Evolutionary conservation across 2,113 vertebrate species (phyloP), one percentile per base, ranked within the genome.

Genomic region (Rhinopomastus cyanomelas): DNA sequence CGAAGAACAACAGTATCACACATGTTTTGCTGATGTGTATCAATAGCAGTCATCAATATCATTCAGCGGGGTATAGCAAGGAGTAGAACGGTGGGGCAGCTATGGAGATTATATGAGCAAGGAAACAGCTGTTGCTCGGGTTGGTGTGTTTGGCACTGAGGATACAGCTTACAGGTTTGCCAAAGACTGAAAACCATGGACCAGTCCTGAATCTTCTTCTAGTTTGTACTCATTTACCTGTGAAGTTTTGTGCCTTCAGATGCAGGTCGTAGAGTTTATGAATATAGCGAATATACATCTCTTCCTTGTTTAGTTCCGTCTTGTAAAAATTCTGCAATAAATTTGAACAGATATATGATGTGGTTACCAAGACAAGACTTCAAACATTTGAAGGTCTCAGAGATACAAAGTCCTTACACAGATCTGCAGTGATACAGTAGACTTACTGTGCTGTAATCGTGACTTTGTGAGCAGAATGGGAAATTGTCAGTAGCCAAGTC

Each of bases 241-340:
- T 99, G 96, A 98, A 99, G 96, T 99, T 99, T 88, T 99, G 99
- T 32, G 99, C 99, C 98, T 99, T 99, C 94, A 99, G 93, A 90
- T 99, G 99, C 65, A 99, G 97, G 88, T 99, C 99, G 72, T 99
- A 99, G 39, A 99, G 98, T 88, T 99, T 99, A 97, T 99, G 99
- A 68, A 99, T 99, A 96, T 99, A 99, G 44, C 99, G 98, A 96
- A 99, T 99, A 96, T 99, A 99, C 99, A 99, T 99, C 94, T 99
- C 99, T 94, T 99, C 99, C 93, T 99, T 99, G 96, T 99, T 99
- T 94, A 99, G 89, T 88, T 99, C 99, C 2, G 98, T 99, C 97
- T 99, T 99, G 96, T 99, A 99, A 97, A 99, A 99, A 96, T 99
- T 99, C 99, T 99, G 98, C 44, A 91, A 95, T 93, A 78, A 89